Evolutionary conservation across 2,113 vertebrate species (phyloP).

Genomic region (Apus apus): DNA sequence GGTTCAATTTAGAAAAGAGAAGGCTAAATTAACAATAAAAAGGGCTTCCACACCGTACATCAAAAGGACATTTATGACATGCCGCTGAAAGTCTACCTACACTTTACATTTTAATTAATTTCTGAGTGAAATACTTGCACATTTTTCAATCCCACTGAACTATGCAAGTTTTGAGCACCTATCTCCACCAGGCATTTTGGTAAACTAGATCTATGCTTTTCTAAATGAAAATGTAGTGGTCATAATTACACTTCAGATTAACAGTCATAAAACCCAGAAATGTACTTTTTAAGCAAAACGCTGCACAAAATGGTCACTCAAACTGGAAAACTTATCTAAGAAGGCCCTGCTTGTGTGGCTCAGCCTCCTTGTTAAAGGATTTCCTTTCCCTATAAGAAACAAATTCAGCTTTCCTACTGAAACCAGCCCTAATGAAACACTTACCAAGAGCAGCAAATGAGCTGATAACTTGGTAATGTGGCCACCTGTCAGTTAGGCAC

Average conservation of each 20-base stretch:
- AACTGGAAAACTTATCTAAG: background rate
- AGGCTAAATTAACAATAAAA: conserved; percentile 13
- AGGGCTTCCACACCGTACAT: background rate
- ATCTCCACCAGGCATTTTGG: background rate
- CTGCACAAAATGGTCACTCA: background rate
- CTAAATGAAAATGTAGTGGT: background rate
- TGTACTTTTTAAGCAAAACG: background rate
- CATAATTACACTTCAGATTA: background rate
- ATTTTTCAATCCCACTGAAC: background rate
- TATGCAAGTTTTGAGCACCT: background rate
- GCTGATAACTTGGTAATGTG: conserved; percentile 13
- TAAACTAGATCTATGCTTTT: background rate
- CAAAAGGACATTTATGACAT: background rate
- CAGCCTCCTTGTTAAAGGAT: background rate
- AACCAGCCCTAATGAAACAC: conserved; percentile 36
- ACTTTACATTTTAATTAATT: conserved; percentile 12
- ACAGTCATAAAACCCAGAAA: background rate
- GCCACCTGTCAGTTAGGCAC: conserved; percentile 12
- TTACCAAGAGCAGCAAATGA: conserved; percentile 31
- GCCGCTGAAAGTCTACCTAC: background rate
- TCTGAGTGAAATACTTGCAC: background rate
- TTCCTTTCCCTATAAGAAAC: background rate
- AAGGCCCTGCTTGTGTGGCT: background rate
- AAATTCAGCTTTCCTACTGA: background rate
- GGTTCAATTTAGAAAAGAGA: conserved; percentile 16